phyloP scores from a whole-genome alignment of 2,797 vertebrate genomes.

The Tachyglossus aculeatus region DNA sequence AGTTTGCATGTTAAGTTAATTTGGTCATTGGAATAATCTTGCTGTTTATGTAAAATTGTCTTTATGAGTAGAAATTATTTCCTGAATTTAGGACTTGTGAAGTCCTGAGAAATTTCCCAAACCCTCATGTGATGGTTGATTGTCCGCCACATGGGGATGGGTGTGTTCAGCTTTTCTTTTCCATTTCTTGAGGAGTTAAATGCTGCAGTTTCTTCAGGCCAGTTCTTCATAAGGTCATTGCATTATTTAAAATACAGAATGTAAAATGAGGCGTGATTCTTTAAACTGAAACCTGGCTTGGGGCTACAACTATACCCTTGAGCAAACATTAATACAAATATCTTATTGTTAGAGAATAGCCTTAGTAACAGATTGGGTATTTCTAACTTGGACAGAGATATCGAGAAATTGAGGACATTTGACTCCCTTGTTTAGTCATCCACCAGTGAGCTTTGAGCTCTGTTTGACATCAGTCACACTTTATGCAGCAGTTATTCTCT shows the following conservation, averaged over 20 bases:
- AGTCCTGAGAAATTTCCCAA: not conserved
- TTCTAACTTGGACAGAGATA: constrained; percentile 1
- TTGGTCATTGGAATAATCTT: not conserved
- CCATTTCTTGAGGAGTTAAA: not conserved
- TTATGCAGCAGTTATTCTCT: too few relatives aligned
- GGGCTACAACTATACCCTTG: not conserved
- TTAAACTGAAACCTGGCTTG: not conserved
- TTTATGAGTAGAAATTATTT: constrained; percentile 14
- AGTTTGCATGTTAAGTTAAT: not conserved
- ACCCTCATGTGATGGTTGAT: not conserved
- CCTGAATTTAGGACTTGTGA: constrained; percentile 5
- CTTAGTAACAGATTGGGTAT: not conserved
- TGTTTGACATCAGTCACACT: too few relatives aligned
- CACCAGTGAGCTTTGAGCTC: too few relatives aligned
- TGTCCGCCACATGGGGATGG: too few relatives aligned
- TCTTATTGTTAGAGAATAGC: not conserved
- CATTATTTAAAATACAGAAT: constrained; percentile 2
- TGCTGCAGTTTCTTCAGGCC: not conserved
- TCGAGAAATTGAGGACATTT: too few relatives aligned
- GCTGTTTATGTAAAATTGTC: not conserved
- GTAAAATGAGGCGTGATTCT: constrained; percentile 1
- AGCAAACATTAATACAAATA: not conserved
- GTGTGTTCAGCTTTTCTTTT: not conserved
- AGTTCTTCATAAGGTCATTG: not conserved
- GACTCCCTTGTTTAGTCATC: too few relatives aligned